Base-by-base conservation (phyloP, 2,113 vertebrate species). In the Delphinus delphis region DNA sequence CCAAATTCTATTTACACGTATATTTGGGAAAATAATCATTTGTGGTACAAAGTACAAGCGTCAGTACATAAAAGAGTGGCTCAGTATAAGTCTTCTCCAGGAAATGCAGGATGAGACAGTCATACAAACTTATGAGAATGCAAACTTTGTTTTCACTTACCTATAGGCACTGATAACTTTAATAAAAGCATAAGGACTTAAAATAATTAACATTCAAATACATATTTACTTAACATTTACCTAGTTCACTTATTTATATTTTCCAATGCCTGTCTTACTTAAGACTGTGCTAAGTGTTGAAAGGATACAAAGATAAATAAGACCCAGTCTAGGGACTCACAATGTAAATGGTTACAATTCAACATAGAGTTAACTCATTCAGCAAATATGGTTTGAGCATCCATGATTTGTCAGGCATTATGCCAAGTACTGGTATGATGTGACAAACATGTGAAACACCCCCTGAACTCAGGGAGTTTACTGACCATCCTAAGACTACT, bases 231-330 rank as follows among this genome's bases (percentile, higher is more conserved):
- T 92, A 76, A 81, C 23, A 33, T 85, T 85, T 60, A 36, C 18
- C 26, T 67, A 55, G 4, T 79, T 95, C 23, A 67, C 3, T 87
- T 60, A 58, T 8, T 41, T 90, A 41, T 41, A 53, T 47, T 82
- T 82, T 84, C 53, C 77, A 93, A 82, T 33, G 4, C 6, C 4
- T 80, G 33, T 36, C 38, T 41, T 80, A 73, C 21, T 85, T 84
- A 93, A n/a, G 26, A 76, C 53, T 68, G 3, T 76, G 13, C 28
- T 67, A 86, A 70, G n/a, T 50, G 17, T 85, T 71, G 21, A 80
- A 91, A 96, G 62, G 80, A 63, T 73, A 67, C 17, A 79, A 86
- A 91, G 21, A 91, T 73, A 62, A 62, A 55, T 81, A 85, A 93
- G 58, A 85, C 2, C 21, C 14, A 93, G 28, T 55, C 33, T 73